Percentiles rank a stretch among this genome's conserved stretches.
These are phyloP conservation scores for Boulengeromyrus knoepffleri DNA, from an alignment of 2,113 vertebrate species.

Conservation along the genomic window DNA sequence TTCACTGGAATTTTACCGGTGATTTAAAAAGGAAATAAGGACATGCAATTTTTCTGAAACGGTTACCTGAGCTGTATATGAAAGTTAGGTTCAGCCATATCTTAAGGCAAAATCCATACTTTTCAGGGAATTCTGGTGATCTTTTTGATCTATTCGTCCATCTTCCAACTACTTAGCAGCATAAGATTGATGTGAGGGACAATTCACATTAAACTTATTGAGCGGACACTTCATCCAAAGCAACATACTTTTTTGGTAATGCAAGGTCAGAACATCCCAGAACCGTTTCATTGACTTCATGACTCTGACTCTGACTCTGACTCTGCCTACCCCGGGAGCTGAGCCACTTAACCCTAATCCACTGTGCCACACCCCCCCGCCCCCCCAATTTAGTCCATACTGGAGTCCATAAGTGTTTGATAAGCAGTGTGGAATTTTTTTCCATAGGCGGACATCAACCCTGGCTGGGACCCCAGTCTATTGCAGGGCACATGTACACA, in stretches of 20 bases:
- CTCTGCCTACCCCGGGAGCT: not conserved
- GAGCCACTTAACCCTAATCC: not conserved
- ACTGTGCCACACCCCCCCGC: not conserved
- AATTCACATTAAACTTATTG: not conserved
- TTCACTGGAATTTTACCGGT: not conserved
- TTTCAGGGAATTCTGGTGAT: not conserved
- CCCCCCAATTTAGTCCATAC: not conserved
- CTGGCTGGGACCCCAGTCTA: not conserved
- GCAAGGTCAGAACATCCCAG: not conserved
- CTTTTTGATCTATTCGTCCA: not conserved
- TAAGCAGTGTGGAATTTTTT: not conserved
- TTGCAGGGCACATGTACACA: not conserved
- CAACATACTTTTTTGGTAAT: not conserved
- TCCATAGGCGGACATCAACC: not conserved
- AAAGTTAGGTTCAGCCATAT: not conserved
- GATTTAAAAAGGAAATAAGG: not conserved
- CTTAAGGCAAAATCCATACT: not conserved
- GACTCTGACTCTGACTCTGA: too few relatives aligned
- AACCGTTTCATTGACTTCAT: not conserved
- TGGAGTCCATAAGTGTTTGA: not conserved
- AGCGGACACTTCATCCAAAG: not conserved
- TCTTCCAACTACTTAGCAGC: not conserved
- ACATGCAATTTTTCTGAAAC: not conserved
- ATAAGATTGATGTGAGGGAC: not conserved
- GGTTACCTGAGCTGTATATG: not conserved